phyloP scores from a whole-genome alignment of 2,113 vertebrate genomes.

The Seriola aureovittata region DNA sequence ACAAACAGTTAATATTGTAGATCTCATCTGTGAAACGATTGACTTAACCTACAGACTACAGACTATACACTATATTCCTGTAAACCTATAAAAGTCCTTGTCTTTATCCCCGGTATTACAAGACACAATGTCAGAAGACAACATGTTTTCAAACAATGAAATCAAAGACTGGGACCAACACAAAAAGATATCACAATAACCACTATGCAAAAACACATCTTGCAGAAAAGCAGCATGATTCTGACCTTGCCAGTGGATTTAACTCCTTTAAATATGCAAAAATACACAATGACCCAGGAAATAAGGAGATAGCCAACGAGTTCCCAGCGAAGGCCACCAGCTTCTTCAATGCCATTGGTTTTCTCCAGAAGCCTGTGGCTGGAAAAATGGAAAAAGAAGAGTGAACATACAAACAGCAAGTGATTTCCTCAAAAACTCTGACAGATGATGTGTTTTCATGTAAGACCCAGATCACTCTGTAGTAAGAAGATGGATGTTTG shows the following conservation, averaged over 20 bases:
- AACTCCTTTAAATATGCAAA: slow-evolving; percentile 87
- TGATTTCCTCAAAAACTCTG: not conserved
- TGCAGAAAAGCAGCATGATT: not conserved
- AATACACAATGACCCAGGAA: slow-evolving; percentile 82
- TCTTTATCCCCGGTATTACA: no score
- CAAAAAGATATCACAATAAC: not conserved
- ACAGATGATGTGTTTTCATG: no score
- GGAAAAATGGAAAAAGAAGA: slow-evolving; percentile 11
- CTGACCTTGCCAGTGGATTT: slow-evolving; percentile 86
- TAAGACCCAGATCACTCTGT: no score
- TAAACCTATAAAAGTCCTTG: no score
- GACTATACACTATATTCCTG: no score
- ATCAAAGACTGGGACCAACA: not conserved
- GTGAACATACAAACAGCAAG: not conserved
- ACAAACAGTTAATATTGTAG: not conserved
- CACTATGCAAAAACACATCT: not conserved
- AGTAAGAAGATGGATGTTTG: no score
- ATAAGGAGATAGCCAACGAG: slow-evolving; percentile 80
- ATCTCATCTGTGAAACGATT: not conserved
- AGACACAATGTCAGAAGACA: no score
- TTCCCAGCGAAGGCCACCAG: slow-evolving; percentile 81
- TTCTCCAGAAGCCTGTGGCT: slow-evolving; percentile 81
- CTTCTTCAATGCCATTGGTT: slow-evolving; percentile 77
- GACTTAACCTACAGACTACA: not conserved
- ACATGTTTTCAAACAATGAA: not conserved